Evolutionary conservation across 2,113 vertebrate genomes (phyloP).

Genomic region (Phylloscopus trochilus): DNA sequence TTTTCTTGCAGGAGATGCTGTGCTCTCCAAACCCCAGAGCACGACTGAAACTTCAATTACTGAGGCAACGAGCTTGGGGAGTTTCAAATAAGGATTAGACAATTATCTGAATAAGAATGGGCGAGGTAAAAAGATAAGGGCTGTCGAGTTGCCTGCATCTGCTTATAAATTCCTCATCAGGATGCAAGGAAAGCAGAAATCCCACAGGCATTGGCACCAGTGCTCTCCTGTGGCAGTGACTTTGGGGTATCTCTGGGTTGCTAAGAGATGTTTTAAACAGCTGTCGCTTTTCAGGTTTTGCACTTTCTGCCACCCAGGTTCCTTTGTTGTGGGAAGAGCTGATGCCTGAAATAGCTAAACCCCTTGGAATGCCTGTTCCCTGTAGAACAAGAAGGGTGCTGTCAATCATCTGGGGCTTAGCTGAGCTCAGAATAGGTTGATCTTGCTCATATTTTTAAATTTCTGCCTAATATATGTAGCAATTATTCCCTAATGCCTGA

Average conservation of each 20-base stretch:
- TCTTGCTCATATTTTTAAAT: not conserved
- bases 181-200: not conserved
- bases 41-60: not conserved
- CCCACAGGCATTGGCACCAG: not conserved
- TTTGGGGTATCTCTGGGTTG: not conserved
- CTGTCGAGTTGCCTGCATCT: not conserved
- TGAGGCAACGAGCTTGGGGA: conserved; percentile 8
- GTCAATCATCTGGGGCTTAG: not conserved
- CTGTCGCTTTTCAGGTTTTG: not conserved
- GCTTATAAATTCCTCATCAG: not conserved
- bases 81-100: conserved; percentile 6
- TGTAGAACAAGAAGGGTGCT: not conserved
- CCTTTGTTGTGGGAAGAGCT: not conserved
- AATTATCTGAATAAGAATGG: conserved; percentile 1
- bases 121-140: not conserved
- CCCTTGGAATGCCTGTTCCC: not conserved
- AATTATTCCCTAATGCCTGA: not conserved
- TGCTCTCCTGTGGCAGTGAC: not conserved
- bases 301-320: not conserved
- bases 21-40: not conserved
- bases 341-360: not conserved
- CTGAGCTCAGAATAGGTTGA: not conserved
- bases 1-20: not conserved
- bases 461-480: not conserved
- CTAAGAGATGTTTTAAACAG: not conserved